A percentile compares a stretch with the other conserved stretches of the same genome.
These are phyloP conservation scores for Myoxocephalus aenaeus DNA, from an alignment of 2,797 vertebrate species.

Conservation along the genomic window DNA sequence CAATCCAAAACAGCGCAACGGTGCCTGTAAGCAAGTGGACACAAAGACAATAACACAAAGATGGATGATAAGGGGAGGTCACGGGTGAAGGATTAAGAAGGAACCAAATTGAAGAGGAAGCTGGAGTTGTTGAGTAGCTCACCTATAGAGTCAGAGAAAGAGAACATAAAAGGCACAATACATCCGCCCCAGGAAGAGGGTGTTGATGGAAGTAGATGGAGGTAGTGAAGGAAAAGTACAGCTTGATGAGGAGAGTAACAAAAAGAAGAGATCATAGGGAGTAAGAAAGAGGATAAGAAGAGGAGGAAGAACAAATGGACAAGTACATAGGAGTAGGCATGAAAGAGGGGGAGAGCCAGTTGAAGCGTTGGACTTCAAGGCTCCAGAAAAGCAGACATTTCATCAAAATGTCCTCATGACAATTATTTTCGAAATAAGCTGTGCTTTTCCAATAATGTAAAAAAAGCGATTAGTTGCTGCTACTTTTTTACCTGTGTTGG, in stretches of 20 bases:
- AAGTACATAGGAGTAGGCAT: no score
- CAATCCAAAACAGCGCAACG: no score
- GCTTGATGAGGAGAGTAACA: background rate
- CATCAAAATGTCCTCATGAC: no score
- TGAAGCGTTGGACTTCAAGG: no score
- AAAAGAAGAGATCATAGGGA: background rate
- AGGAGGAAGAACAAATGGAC: no score
- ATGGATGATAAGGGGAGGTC: background rate
- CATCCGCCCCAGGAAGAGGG: background rate
- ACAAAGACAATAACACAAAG: background rate
- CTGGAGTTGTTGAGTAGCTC: background rate
- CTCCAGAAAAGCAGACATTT: no score
- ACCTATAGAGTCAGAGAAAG: background rate
- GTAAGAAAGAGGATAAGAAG: no score
- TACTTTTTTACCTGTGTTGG: no score
- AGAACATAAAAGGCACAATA: background rate
- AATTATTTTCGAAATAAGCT: no score
- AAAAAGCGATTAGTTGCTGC: no score
- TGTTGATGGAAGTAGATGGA: background rate
- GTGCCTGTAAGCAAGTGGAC: background rate
- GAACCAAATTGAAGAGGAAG: background rate
- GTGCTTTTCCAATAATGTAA: no score
- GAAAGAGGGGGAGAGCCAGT: no score
- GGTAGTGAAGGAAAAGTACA: constrained; percentile 3
- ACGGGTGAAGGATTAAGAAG: background rate